phyloP scores from a whole-genome alignment of 2,113 vertebrate genomes.

The Hydrolagus affinis region DNA sequence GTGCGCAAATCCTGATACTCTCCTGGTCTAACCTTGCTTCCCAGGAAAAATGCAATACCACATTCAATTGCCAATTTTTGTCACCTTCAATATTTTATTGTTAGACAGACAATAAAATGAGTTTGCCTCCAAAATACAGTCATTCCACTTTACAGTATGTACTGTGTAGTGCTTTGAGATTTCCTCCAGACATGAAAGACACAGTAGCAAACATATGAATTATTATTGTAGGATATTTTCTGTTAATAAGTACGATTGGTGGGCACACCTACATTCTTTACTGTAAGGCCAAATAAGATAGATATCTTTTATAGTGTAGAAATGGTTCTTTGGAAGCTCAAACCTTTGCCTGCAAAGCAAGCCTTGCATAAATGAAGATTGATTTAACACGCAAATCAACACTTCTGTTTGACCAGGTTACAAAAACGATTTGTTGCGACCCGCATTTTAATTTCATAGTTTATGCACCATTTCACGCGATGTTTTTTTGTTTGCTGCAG shows the following conservation, averaged over 20 bases:
- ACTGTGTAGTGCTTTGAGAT: background rate
- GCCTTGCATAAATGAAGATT: slow-evolving; percentile 26
- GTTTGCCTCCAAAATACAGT: background rate
- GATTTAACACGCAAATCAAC: slow-evolving; percentile 39
- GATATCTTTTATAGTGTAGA: background rate
- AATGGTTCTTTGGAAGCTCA: slow-evolving; percentile 34
- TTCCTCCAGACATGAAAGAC: background rate
- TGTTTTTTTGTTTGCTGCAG: slow-evolving; percentile 54
- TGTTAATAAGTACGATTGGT: background rate
- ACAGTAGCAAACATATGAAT: background rate
- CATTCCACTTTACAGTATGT: background rate
- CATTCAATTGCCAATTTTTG: background rate
- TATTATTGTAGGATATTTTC: background rate
- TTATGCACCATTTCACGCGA: slow-evolving; percentile 49
- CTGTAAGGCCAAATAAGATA: no score
- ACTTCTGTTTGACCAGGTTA: slow-evolving; percentile 41
- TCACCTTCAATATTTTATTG: background rate
- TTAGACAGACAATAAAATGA: background rate
- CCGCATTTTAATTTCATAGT: slow-evolving; percentile 56
- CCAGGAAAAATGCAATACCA: background rate
- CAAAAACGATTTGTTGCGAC: slow-evolving; percentile 44
- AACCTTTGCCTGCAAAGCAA: slow-evolving; percentile 19
- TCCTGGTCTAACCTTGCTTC: background rate
- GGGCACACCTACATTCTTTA: no score
- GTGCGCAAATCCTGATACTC: background rate